Evolutionary conservation across 1,140 invertebrate species (phyloP), one percentile per base, ranked within the genome.

Genomic region (Dryas iulia): DNA sequence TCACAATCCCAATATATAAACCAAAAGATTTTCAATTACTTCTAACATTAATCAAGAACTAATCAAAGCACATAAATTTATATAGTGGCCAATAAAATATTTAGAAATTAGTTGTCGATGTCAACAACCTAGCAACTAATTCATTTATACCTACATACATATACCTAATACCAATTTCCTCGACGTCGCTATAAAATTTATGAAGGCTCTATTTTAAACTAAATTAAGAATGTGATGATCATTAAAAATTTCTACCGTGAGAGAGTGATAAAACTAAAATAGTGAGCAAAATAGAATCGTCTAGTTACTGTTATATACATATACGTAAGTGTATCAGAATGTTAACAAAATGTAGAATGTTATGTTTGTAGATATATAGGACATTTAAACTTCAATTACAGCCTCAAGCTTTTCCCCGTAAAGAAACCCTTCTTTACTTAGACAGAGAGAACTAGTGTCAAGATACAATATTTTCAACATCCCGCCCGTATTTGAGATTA

Each of bases 141-240:
- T 54, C 62, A 18, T 39, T 39, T 39, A 39, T 39, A 39, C n/a
- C 35, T 39, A 39, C 14, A 39, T 39, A 39, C n/a, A 12, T 39
- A 39, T 39, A 39, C 35, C 35, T 39, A 39, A 39, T n/a, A 31
- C 62, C 58, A 60, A 67, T 60, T 52, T 54, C 57, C 58, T 59
- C 57, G 59, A 58, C 74, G 68, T 78, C 75, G 81, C 78, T 81
- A 82, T 85, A 83, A 86, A 86, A 83, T 89, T 86, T 85, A 86
- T 85, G 72, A 77, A 74, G 81, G 77, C 76, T 83, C 77, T 83
- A 85, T 84, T 89, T 86, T 86, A 78, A 76, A 82, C 79, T 82
- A 80, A 85, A 87, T 87, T 89, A 84, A 86, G 86, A 82, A 86
- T 82, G 77, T 78, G 77, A 81, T 82, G 76, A 77, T 76, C 78